Evolutionary conservation across 2,113 vertebrate species (phyloP).

Genomic region (Stegostoma tigrinum): DNA sequence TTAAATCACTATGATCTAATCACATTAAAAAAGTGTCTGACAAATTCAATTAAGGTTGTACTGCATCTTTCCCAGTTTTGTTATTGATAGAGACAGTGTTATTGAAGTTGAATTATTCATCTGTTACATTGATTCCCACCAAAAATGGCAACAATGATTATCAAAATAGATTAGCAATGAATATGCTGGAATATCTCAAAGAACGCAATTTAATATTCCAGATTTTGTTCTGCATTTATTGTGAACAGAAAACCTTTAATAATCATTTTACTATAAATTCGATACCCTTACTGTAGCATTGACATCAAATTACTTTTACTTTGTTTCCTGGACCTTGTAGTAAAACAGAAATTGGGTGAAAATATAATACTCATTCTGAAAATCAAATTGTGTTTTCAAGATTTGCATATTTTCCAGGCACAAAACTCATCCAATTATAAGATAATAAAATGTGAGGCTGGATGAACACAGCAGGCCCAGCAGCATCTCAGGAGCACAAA

Average conservation of each 20-base stretch:
- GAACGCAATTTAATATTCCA: conserved; percentile 23
- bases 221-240: conserved; percentile 17
- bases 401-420: not conserved
- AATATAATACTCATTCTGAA: conserved; percentile 19
- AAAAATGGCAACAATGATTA: conserved; percentile 24
- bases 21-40: not conserved
- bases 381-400: conserved; percentile 15
- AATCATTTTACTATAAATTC: conserved; percentile 27
- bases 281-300: no score
- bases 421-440: not conserved
- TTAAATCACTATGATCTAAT: not conserved
- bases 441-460: no score
- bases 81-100: conserved; percentile 24
- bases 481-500: no score
- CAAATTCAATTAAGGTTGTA: conserved; percentile 25
- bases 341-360: not conserved
- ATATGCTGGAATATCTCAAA: not conserved
- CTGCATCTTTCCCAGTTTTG: not conserved
- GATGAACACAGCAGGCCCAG: no score
- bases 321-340: not conserved
- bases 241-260: conserved; percentile 1
- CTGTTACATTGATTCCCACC: conserved; percentile 23
- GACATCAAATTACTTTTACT: conserved; percentile 34
- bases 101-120: conserved; percentile 37
- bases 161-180: conserved; percentile 33